phyloP scores from a whole-genome alignment of 2,797 vertebrate genomes.

The Pseudopleuronectes americanus region DNA sequence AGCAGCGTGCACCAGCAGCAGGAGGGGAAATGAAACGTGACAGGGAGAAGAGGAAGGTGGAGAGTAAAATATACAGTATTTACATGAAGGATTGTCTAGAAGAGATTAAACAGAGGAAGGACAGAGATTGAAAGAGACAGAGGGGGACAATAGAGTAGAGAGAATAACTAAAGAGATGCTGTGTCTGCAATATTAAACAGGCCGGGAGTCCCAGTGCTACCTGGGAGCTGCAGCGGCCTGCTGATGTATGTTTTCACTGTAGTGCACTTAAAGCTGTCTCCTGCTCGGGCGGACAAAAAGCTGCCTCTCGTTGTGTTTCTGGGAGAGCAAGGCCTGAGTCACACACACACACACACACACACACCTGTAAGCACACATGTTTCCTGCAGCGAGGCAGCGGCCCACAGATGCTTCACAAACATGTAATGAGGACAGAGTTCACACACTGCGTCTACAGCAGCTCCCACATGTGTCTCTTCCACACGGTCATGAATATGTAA shows the following conservation, averaged over 20 bases:
- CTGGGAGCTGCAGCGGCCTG: constrained; percentile 54
- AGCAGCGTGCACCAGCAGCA: background rate
- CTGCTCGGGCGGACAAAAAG: constrained; percentile 41
- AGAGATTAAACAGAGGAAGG: constrained; percentile 21
- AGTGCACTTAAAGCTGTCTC: constrained; percentile 50
- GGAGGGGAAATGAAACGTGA: background rate
- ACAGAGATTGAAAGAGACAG: constrained; percentile 25
- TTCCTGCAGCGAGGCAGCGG: background rate
- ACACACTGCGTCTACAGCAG: background rate
- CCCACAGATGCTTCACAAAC: constrained; percentile 4
- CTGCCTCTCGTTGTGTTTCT: constrained; percentile 17
- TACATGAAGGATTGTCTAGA: constrained; percentile 44
- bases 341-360: constrained; percentile 27
- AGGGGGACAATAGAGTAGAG: constrained; percentile 20
- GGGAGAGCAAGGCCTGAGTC: background rate
- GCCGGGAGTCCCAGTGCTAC: constrained; percentile 42
- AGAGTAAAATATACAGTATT: constrained; percentile 41
- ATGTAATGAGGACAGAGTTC: background rate
- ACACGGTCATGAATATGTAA: constrained; percentile 45
- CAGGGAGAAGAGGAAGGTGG: background rate
- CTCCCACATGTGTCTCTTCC: constrained; percentile 6
- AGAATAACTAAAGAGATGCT: constrained; percentile 52
- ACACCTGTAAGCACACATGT: constrained; percentile 4
- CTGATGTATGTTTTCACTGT: constrained; percentile 53
- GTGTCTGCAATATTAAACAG: constrained; percentile 58